A percentile compares a stretch with the other conserved stretches of the same genome.
Conservation (phyloP, 2,113 vertebrate species). For the Chloropsis hardwickii region DNA sequence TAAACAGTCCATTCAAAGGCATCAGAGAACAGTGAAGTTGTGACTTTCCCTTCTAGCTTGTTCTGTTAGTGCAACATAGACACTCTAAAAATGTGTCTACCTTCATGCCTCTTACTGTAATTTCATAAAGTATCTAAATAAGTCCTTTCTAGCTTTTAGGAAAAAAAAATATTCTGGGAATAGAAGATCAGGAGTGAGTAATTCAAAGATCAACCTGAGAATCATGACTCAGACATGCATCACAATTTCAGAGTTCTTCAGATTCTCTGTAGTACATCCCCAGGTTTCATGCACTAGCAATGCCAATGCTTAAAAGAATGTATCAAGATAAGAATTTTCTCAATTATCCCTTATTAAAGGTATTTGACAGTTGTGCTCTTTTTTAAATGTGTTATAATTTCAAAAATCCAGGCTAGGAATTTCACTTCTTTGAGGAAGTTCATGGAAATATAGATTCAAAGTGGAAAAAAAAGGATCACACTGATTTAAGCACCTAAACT, state of each 20-base stretch:
- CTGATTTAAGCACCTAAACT: neutral
- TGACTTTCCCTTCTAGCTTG: neutral
- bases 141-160: neutral
- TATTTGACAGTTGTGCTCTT: neutral
- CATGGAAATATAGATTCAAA: neutral
- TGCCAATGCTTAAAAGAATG: neutral
- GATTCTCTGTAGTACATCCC: neutral
- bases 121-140: neutral
- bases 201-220: neutral
- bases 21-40: neutral
- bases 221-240: rapidly evolving
- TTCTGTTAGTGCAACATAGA: neutral
- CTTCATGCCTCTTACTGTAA: neutral
- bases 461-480: neutral
- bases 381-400: neutral
- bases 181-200: neutral
- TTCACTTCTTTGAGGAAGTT: neutral
- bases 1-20: neutral
- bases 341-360: neutral
- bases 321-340: neutral
- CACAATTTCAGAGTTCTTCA: neutral
- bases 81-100: neutral
- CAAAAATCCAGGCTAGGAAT: neutral
- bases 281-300: neutral
- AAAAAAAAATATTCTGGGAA: neutral